Percentiles rank a stretch among this genome's conserved stretches.
These are phyloP conservation scores for Rhodinocichla rosea DNA, from an alignment of 2,113 vertebrate species.

Conservation along the genomic window DNA sequence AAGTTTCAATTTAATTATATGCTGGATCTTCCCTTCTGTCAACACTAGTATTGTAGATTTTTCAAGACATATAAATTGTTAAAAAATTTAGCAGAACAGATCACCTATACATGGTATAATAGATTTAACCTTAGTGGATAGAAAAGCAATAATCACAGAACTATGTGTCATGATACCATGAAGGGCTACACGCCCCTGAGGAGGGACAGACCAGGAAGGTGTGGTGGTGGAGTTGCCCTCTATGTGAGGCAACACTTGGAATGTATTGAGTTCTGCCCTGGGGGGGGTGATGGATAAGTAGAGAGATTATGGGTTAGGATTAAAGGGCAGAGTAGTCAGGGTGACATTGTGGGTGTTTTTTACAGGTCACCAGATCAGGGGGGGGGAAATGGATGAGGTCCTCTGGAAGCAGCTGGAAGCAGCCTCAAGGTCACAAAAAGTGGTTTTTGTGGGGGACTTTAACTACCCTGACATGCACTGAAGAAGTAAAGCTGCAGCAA, in stretches of 20 bases:
- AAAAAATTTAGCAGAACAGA: neutral
- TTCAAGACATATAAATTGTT: neutral
- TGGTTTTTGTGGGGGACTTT: neutral
- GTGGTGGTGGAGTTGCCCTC: too few species aligned
- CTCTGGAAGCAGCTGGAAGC: neutral
- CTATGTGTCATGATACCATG: neutral
- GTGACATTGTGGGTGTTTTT: neutral
- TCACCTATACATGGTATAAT: neutral
- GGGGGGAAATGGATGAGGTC: neutral
- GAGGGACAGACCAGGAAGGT: neutral
- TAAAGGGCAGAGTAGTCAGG: neutral
- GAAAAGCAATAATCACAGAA: neutral
- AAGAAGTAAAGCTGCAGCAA: neutral
- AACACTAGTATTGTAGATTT: neutral
- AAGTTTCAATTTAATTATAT: neutral
- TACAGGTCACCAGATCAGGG: neutral
- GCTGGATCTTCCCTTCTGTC: neutral
- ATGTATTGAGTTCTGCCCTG: neutral
- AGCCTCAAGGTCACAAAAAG: neutral
- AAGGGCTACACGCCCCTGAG: neutral
- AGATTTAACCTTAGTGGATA: neutral
- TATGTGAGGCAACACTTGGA: neutral
- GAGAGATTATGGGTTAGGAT: neutral
- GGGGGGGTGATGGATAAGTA: neutral
- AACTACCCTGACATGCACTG: neutral